phyloP scores from a whole-genome alignment of 2,888 invertebrate genomes.

The Chalcosyrphus nemorum region DNA sequence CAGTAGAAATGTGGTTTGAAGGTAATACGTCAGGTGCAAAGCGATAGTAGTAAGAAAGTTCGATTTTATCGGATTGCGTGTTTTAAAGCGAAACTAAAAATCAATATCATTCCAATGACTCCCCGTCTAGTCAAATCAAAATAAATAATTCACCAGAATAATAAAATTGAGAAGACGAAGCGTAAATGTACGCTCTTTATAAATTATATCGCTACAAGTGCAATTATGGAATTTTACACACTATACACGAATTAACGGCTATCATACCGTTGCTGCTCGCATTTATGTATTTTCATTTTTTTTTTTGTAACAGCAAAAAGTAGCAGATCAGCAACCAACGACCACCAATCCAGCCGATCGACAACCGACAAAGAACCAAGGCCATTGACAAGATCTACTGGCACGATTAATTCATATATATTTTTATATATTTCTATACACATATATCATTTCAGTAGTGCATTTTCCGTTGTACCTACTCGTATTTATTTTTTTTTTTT shows the following conservation, averaged over 20 bases:
- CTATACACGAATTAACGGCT: conserved; percentile 26
- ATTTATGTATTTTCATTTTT: background rate
- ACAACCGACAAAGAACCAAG: conserved; percentile 40
- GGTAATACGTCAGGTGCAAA: background rate
- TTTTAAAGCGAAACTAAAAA: background rate
- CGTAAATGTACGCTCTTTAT: background rate
- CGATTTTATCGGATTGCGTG: too few relatives aligned
- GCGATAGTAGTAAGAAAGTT: background rate
- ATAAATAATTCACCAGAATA: background rate
- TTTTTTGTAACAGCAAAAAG: background rate
- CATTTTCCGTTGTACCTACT: conserved; percentile 2
- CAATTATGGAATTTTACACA: conserved; percentile 15
- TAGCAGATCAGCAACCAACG: background rate
- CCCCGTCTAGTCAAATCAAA: background rate
- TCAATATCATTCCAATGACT: background rate
- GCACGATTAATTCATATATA: conserved; percentile 16
- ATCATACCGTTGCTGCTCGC: background rate
- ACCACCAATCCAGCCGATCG: conserved; percentile 8
- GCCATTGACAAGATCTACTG: conserved; percentile 33
- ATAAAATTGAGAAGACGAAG: background rate
- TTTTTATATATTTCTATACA: background rate
- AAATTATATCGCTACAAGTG: conserved; percentile 24
- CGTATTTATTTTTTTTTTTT: background rate
- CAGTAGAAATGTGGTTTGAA: background rate
- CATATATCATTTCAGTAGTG: background rate